phyloP scores from a whole-genome alignment of 2,113 vertebrate species.

The Trichomycterus rosablanca region DNA sequence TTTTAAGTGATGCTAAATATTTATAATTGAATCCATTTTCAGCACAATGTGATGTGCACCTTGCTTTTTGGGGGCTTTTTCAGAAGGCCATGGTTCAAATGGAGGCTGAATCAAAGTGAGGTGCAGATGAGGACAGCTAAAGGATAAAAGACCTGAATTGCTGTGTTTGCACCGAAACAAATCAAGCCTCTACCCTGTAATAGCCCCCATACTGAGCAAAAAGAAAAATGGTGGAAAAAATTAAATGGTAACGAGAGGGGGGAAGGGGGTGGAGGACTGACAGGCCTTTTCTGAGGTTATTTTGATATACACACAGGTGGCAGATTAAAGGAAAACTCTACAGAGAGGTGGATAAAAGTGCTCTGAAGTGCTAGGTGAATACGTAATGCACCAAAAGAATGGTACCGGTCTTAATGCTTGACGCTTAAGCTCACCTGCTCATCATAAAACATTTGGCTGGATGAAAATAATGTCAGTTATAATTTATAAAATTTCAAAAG shows the following conservation, averaged over 20 bases:
- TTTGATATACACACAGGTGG: too few relatives aligned
- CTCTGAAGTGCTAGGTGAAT: background rate
- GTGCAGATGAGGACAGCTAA: background rate
- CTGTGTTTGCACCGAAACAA: background rate
- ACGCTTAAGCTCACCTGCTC: too few relatives aligned
- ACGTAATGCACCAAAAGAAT: too few relatives aligned
- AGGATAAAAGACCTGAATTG: background rate
- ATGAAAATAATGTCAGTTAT: too few relatives aligned
- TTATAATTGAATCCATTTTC: conserved; percentile 3
- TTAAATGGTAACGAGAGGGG: background rate
- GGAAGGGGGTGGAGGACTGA: background rate
- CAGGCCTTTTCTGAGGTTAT: too few relatives aligned
- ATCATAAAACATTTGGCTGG: too few relatives aligned
- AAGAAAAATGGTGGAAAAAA: background rate
- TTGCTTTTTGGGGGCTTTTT: background rate
- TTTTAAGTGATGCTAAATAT: conserved; percentile 19
- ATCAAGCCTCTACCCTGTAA: background rate
- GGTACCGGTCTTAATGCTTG: too few relatives aligned
- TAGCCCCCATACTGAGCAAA: too few relatives aligned
- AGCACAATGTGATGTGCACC: background rate
- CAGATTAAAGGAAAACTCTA: background rate
- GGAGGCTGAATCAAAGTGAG: conserved; percentile 8
- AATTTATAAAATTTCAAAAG: too few relatives aligned
- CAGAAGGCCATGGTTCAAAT: too few relatives aligned
- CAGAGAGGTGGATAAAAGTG: background rate